Percentiles rank a stretch among this genome's conserved stretches.
Evolutionary conservation across 2,797 vertebrate genomes (phyloP).

Genomic region (Argyrosomus regius): DNA sequence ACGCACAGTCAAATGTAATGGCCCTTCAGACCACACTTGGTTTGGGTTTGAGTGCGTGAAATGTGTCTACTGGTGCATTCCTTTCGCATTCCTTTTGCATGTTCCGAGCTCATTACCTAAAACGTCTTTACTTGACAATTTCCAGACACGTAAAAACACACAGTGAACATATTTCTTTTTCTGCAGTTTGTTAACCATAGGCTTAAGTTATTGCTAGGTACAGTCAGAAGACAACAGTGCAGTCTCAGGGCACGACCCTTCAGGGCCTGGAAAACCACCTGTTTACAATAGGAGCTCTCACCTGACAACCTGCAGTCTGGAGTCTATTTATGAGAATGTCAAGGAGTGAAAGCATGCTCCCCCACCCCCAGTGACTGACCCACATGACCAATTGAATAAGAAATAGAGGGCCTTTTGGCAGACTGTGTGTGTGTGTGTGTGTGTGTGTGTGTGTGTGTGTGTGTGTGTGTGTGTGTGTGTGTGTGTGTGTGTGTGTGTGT

Average conservation of each 20-base stretch:
- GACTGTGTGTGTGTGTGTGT: conserved; percentile 1
- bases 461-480: no score
- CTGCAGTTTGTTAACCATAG: not conserved
- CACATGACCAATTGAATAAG: conserved; percentile 12
- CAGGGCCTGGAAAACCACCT: conserved; percentile 17
- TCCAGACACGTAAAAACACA: not conserved
- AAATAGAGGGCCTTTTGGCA: not conserved
- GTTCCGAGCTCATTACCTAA: conserved; percentile 26
- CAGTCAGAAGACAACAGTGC: not conserved
- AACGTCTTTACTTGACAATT: conserved; percentile 6
- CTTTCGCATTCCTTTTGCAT: conserved; percentile 39
- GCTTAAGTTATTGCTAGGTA: conserved; percentile 4
- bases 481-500: not conserved
- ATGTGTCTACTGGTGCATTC: conserved; percentile 50
- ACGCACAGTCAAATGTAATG: conserved; percentile 59
- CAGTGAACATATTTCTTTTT: not conserved
- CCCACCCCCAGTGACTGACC: not conserved
- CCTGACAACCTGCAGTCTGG: not conserved
- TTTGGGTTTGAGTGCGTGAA: conserved; percentile 44
- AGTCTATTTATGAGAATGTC: conserved; percentile 15
- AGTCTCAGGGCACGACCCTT: conserved; percentile 7
- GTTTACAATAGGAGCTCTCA: conserved; percentile 24
- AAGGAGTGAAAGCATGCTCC: not conserved
- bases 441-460: not conserved
- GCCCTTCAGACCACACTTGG: conserved; percentile 45